Evolutionary conservation across 2,888 invertebrate species (phyloP), one percentile per base, ranked within the genome.

Genomic region (Ochropleura plecta): DNA sequence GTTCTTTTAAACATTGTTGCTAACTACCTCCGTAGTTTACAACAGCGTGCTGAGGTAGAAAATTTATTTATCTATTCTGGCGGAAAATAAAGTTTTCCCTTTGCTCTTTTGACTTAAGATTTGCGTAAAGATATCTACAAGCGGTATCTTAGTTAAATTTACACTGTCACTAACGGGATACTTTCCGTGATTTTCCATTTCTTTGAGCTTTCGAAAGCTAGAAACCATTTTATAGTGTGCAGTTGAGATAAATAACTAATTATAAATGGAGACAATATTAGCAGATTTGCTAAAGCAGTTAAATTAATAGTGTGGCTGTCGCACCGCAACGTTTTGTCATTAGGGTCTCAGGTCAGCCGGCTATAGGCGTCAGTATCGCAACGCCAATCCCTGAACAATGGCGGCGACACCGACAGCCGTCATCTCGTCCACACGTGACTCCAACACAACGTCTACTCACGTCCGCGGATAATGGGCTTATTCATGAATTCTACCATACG

Each of bases 391-490:
- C 59, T 73, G 77, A 76, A 78, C 75, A 86, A 84, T 65, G 64
- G 68, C 66, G 44, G 40, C 20, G 70, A 73, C 63, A 68, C 44
- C 66, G 62, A 73, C 73, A 80, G 77, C 78, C 76, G 76, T 76
- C 73, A 68, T 71, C 70, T 78, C 70, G 65, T 53, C 73, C 74
- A 81, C 81, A 80, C 88, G 85, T 86, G 87, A 83, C 83, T 81
- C 79, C 66, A 69, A 80, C 80, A 76, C 78, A 70, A 68, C 82
- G 85, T 86, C 85, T 76, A 81, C 87, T 88, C 90, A 90, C 90
- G 90, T 89, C 53, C 86, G 44, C 68, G 76, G 79, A 82, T 90
- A 88, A 91, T 88, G 79, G 88, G 81, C 78, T 86, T 87, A 88
- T 89, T 88, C 89, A 86, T 87, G 88, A 87, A 88, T 87, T 82